Percentiles rank a stretch among this genome's conserved stretches.
Evolutionary conservation across 35 echinoderm and acorn worm genomes (phyloP).

Genomic region (Patiria miniata): DNA sequence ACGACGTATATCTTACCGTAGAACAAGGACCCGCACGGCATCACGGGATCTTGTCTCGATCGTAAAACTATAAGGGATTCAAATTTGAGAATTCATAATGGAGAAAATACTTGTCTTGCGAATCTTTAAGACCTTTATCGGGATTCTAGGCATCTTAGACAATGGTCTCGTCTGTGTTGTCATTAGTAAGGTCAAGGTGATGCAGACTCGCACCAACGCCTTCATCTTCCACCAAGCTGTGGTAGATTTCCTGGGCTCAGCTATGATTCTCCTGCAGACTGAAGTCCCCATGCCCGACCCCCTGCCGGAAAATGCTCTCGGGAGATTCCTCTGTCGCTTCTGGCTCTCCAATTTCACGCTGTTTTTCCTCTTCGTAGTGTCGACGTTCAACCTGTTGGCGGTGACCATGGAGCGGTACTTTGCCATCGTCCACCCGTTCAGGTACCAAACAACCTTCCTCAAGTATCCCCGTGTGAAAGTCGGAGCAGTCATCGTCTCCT

Average conservation of each 20-base stretch:
- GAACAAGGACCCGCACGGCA: too few species aligned
- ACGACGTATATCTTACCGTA: too few species aligned
- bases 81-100: conserved; percentile 2
- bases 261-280: background rate
- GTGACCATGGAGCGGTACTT: conserved; percentile 70
- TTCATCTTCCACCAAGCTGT: conserved; percentile 51
- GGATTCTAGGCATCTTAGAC: conserved; percentile 29
- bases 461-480: background rate
- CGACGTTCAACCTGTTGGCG: conserved; percentile 54
- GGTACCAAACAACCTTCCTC: background rate
- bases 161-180: conserved; percentile 35
- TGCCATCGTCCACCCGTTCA: conserved; percentile 64
- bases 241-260: conserved; percentile 20
- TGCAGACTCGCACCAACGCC: conserved; percentile 35
- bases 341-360: conserved; percentile 51
- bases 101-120: conserved; percentile 24
- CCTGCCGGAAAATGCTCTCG: background rate
- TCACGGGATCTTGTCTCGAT: too few species aligned
- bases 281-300: conserved; percentile 34
- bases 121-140: conserved; percentile 17
- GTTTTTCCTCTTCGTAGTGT: conserved; percentile 44
- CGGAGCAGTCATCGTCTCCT: background rate
- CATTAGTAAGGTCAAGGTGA: background rate
- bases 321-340: conserved; percentile 32
- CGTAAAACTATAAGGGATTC: too few species aligned